Evolutionary conservation across 2,113 vertebrate species (phyloP).

Genomic region (cattle (Bos taurus)): ARS-UCD2.0 NC_037357.1:80830001-80830500

Average conservation of each 20-base stretch:
- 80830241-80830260: neutral
- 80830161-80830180: neutral
- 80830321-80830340: neutral
- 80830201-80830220: neutral
- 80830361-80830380: neutral
- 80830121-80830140: neutral
- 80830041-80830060: neutral
- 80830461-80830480: neutral
- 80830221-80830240: neutral
- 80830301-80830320: neutral
- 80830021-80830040: neutral
- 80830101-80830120: neutral
- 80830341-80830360: neutral
- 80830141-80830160: neutral
- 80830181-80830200: neutral
- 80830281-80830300: neutral
- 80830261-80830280: neutral
- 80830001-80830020: neutral
- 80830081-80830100: neutral
- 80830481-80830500: neutral
- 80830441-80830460: neutral
- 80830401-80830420: neutral
- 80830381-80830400: neutral
- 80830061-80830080: neutral
- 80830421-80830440: neutral